Base-by-base conservation (phyloP, 2,113 vertebrate genomes). In the Phylloscopus trochilus region DNA sequence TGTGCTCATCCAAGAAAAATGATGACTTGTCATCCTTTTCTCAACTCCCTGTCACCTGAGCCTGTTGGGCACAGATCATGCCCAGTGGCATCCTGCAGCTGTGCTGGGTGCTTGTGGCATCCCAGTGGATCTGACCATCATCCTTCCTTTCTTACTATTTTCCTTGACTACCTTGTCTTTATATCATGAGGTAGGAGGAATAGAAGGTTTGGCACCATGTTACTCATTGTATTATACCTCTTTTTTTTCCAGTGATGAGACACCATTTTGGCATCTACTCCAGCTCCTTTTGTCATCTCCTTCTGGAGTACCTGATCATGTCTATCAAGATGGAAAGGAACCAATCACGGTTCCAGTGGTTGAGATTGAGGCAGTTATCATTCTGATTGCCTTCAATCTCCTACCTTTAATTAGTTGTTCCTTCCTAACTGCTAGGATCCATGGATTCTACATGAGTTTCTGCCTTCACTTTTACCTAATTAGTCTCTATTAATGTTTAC, bases 11-110 rank as follows among this genome's bases (percentile, higher is more conserved):
- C 55, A 85, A 92, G 82, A 68, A 64, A 84, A 79, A 53, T 4
- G 2, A 18, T 64, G 41, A 28, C 11, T 11, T 18, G 20, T 7
- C 22, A 17, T 35, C 30, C 52, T 59, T n/a, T 66, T n/a, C 59
- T 60, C 39, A 85, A 28, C 41, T 89, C 14, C 58, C 11, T 1
- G 1, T 55, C n/a, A 26, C 15, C 41, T 21, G 33, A 72, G n/a
- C 1, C 0, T 53, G 55, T 41, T n/a, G 41, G 58, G 44, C 0
- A 0, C 20, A 59, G 56, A 43, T 43, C 53, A 22, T 51, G 26
- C 44, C 49, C 3, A 0, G 23, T 30, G 51, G 3, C 59, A 69
- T 37, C 56, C 55, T 51, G 7, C 0, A 2, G 23, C 14, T 81
- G n/a, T 67, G 20, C 47, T 43, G 37, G 47, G n/a, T 28, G 15